Conservation (phyloP, 2,797 vertebrate genomes). For the Cirrhinus mrigala region DNA sequence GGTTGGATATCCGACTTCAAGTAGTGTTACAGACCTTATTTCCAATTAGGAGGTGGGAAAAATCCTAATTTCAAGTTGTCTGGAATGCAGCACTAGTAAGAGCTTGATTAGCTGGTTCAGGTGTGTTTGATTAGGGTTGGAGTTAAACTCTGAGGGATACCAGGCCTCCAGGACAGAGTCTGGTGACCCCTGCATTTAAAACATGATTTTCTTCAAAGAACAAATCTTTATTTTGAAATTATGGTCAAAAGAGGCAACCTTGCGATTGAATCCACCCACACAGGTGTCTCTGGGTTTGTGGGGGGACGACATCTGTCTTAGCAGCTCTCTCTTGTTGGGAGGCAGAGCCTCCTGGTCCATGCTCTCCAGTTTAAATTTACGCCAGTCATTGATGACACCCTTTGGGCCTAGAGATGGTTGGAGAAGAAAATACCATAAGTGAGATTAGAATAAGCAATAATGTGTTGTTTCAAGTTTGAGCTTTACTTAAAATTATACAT, state of each 20-base stretch:
- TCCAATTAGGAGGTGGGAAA: too few relatives aligned
- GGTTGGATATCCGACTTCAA: too few relatives aligned
- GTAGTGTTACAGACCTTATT: too few relatives aligned
- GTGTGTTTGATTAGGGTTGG: too few relatives aligned
- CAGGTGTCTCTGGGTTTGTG: slow-evolving; percentile 79
- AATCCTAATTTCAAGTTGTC: too few relatives aligned
- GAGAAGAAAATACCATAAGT: slow-evolving; percentile 24
- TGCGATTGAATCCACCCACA: slow-evolving; percentile 84
- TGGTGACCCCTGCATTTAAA: too few relatives aligned
- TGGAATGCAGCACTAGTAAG: too few relatives aligned
- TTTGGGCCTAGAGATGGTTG: slow-evolving; percentile 85
- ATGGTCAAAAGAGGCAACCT: slow-evolving; percentile 77
- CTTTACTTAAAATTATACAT: background rate
- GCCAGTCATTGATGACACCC: slow-evolving; percentile 98
- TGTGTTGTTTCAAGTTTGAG: background rate
- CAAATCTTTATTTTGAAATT: background rate
- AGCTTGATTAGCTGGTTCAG: too few relatives aligned
- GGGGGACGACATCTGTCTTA: slow-evolving; percentile 94
- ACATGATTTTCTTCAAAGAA: background rate
- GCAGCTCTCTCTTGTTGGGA: slow-evolving; percentile 88
- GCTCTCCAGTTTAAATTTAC: slow-evolving; percentile 95
- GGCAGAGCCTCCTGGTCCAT: slow-evolving; percentile 86
- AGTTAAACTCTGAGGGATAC: too few relatives aligned
- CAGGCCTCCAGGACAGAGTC: too few relatives aligned
- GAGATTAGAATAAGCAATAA: background rate